Base-by-base conservation (phyloP, 2,113 vertebrate species). In the Procavia capensis region DNA sequence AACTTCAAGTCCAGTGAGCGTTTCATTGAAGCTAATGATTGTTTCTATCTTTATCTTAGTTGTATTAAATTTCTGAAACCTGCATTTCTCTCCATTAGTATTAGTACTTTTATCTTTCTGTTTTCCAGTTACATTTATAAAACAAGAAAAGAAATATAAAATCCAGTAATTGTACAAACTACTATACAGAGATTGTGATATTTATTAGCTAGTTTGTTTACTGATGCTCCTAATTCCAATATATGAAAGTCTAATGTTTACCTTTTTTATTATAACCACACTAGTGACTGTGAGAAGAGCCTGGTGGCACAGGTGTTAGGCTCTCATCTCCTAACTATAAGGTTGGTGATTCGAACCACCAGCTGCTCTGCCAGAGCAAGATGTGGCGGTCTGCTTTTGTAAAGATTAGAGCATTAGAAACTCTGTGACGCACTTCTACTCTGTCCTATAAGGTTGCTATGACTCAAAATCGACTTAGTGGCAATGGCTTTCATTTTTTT, bases 21-120 rank as follows among this genome's bases (percentile, higher is more conserved):
- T 86, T 93, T 91, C 66, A 45, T 41, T 78, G 86, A 84, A 76
- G 66, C 36, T 84, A 59, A 54, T 80, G 27, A 68, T 83, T 91
- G 41, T 90, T 96, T 95, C 68, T 76, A 1, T 88, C 50, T 94
- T 34, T 45, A 61, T 66, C 39, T 84, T 84, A 90, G 88, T 94
- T 95, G 39, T 17, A n/a, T 79, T 68, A 61, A 68, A 94, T 16
- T 90, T 93, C 83, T 45, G 61, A 95, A 70, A 90, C 9, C 39
- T 68, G 50, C 2, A 16, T 93, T 93, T 93, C 59, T 96, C 74
- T 45, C 20, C 75, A 63, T 25, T 39, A 72, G 43, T 83, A 88
- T 97, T 92, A 91, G 36, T 36, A 90, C 50, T 90, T 88, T 86
- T 3, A 87, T 78, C 94, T 94, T 96, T 93, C 47, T 64, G 29